phyloP scores from a whole-genome alignment of 2,797 vertebrate species.

The Micromesistius poutassou region DNA sequence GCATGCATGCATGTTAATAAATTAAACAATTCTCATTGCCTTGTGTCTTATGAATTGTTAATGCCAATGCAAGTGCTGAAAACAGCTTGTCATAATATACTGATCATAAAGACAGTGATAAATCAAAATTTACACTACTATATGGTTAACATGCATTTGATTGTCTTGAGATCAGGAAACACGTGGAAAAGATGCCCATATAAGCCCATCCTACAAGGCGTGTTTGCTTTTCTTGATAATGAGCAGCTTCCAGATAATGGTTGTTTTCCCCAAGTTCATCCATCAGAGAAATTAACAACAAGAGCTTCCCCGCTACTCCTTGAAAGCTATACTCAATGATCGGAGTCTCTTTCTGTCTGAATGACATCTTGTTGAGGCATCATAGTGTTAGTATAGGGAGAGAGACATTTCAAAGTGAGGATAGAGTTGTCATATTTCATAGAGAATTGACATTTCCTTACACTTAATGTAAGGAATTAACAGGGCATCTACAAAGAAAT shows the following conservation, averaged over 20 bases:
- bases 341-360: constrained; percentile 56
- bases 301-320: constrained; percentile 68
- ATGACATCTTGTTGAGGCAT: constrained; percentile 68
- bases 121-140: too few species aligned
- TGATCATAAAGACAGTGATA: neutral
- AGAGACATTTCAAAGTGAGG: neutral
- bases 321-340: constrained; percentile 71
- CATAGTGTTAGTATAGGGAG: constrained; percentile 38
- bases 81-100: neutral
- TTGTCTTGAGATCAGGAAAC: neutral
- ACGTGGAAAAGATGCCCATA: neutral
- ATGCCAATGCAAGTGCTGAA: neutral
- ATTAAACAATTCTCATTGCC: too few species aligned
- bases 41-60: neutral
- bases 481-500: neutral
- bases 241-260: constrained; percentile 2
- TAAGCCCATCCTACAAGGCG: neutral
- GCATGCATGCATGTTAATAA: too few species aligned
- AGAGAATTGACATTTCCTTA: neutral
- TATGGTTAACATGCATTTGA: neutral
- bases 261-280: constrained; percentile 35
- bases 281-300: constrained; percentile 60
- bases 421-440: too few species aligned
- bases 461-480: neutral
- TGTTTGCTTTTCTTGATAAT: too few species aligned